These are phyloP conservation scores for Muntiacus reevesi DNA, from an alignment of 2,113 vertebrate genomes.

Conservation along the genomic window DNA sequence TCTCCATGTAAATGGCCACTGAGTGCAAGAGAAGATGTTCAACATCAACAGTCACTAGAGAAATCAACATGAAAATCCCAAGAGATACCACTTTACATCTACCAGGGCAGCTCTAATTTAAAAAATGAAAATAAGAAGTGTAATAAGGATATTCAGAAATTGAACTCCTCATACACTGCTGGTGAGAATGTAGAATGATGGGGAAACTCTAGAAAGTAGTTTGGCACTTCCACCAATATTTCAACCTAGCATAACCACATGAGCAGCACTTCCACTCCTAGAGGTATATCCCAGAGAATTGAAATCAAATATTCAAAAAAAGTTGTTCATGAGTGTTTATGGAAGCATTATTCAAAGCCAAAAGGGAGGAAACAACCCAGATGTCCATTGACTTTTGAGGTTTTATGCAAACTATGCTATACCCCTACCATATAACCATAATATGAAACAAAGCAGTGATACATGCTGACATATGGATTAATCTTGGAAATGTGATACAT, in stretches of 20 bases:
- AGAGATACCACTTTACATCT: not conserved
- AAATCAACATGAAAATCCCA: not conserved
- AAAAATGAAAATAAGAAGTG: not conserved
- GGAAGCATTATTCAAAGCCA: not conserved
- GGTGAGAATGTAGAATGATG: not conserved
- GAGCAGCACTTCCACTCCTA: not conserved
- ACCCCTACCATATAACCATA: not conserved
- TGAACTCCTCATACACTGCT: not conserved
- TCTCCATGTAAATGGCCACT: not conserved
- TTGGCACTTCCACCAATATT: not conserved
- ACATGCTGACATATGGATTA: not conserved
- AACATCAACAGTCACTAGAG: not conserved
- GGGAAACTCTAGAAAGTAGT: not conserved
- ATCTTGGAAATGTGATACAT: not conserved
- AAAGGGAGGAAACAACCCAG: not conserved
- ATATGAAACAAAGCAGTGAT: not conserved
- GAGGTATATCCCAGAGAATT: not conserved
- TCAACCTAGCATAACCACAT: not conserved
- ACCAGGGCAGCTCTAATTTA: not conserved
- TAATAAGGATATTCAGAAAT: not conserved
- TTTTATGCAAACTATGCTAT: not conserved
- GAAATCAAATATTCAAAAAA: not conserved
- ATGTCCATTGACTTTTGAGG: not conserved
- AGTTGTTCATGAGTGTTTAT: not conserved
- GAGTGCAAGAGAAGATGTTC: not conserved